Conservation (phyloP, 2,888 invertebrate species). For the Magallana nippona region DNA sequence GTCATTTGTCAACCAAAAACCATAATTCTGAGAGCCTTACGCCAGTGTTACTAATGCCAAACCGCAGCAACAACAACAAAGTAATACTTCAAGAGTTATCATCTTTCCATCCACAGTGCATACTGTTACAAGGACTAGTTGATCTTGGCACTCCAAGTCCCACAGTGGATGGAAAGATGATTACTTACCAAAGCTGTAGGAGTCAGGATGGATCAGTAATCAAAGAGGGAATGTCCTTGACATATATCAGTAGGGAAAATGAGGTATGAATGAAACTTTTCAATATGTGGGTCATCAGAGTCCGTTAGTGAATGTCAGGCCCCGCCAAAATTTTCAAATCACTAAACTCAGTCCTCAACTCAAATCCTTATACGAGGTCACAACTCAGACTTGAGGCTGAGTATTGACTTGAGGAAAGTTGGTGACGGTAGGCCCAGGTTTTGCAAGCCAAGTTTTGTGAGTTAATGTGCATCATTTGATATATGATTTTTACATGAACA, state of each 20-base stretch:
- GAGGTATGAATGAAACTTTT: background rate
- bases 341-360: no score
- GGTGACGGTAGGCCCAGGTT: no score
- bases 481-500: no score
- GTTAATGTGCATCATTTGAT: no score
- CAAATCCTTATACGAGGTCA: no score
- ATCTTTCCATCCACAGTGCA: background rate
- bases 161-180: conserved; percentile 3
- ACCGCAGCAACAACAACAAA: background rate
- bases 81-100: background rate
- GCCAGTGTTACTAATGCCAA: background rate
- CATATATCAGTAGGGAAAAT: conserved; percentile 10
- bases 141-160: background rate
- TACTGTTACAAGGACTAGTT: background rate
- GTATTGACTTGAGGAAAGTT: no score
- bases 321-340: no score
- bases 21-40: background rate
- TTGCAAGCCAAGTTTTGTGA: no score
- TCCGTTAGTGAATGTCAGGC: no score
- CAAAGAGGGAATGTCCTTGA: background rate
- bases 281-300: no score
- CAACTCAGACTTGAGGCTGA: no score
- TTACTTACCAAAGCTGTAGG: background rate
- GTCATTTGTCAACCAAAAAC: background rate
- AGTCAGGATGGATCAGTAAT: background rate